These are phyloP conservation scores for Andrena marginata DNA, from an alignment of 2,888 invertebrate genomes.

Conservation along the genomic window DNA sequence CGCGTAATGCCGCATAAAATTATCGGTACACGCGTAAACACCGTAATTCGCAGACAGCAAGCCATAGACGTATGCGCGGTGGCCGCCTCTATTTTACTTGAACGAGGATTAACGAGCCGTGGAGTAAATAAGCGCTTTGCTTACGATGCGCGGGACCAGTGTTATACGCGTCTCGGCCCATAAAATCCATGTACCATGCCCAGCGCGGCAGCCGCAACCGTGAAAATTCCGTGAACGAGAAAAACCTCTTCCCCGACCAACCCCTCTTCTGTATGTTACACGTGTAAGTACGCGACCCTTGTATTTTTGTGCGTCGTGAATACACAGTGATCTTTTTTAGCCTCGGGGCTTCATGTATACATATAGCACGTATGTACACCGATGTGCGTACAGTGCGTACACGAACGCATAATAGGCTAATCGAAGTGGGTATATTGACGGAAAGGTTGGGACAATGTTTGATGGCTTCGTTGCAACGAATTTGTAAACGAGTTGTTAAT, in stretches of 20 bases:
- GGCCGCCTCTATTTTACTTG: conserved; percentile 56
- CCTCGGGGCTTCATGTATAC: neutral
- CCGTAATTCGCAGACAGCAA: conserved; percentile 42
- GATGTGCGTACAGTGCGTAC: neutral
- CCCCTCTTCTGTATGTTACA: conserved; percentile 8
- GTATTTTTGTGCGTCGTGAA: neutral
- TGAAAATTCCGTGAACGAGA: conserved; percentile 60
- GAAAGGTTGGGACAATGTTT: neutral
- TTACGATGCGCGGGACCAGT: conserved; percentile 58
- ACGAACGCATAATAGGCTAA: neutral
- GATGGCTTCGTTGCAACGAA: neutral
- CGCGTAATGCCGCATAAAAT: conserved; percentile 43
- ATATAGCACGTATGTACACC: neutral
- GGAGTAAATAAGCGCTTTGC: conserved; percentile 71
- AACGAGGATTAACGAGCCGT: conserved; percentile 68
- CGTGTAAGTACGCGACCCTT: conserved; percentile 4
- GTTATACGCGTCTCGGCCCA: conserved; percentile 59
- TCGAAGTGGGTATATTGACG: neutral
- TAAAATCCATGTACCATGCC: conserved; percentile 68
- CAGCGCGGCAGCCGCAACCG: conserved; percentile 39
- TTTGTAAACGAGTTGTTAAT: neutral
- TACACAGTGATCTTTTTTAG: neutral
- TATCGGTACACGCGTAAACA: conserved; percentile 48
- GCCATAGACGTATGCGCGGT: conserved; percentile 30
- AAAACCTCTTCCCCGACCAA: neutral